Percentiles rank a stretch among this genome's conserved stretches.
Evolutionary conservation across 2,797 vertebrate species (phyloP).

Genomic region (Spinus pinus): DNA sequence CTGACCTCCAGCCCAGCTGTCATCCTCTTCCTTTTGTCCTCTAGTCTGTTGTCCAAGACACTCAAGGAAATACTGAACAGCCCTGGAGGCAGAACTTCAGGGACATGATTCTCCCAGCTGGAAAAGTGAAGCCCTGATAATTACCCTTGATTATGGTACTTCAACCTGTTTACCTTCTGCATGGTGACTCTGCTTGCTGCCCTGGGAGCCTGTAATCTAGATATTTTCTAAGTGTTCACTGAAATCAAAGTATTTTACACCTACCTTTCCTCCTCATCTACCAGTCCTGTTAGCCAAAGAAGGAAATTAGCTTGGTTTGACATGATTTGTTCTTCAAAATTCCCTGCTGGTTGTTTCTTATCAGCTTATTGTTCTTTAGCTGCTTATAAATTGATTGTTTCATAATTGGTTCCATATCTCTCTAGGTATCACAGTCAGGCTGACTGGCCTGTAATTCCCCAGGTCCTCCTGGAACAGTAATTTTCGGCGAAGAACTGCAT

Average conservation of each 20-base stretch:
- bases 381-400: conserved; percentile 55
- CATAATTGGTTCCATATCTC: conserved; percentile 67
- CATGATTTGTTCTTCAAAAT: conserved; percentile 61
- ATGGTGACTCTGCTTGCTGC: neutral
- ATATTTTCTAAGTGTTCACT: neutral
- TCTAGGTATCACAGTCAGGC: conserved; percentile 43
- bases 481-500: conserved; percentile 28
- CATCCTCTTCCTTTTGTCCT: neutral
- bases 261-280: neutral
- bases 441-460: conserved; percentile 58
- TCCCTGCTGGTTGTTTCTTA: conserved; percentile 58
- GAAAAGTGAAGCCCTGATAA: conserved; percentile 7
- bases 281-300: neutral
- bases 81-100: neutral
- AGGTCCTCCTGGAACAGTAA: conserved; percentile 24
- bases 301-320: conserved; percentile 51
- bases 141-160: neutral
- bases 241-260: conserved; percentile 18
- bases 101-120: neutral
- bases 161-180: neutral
- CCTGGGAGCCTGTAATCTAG: neutral
- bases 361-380: conserved; percentile 51
- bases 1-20: neutral
- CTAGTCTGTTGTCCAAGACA: neutral
- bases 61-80: neutral